These are phyloP conservation scores for Oreortyx pictus DNA, from an alignment of 2,797 vertebrate species.

Conservation along the genomic window DNA sequence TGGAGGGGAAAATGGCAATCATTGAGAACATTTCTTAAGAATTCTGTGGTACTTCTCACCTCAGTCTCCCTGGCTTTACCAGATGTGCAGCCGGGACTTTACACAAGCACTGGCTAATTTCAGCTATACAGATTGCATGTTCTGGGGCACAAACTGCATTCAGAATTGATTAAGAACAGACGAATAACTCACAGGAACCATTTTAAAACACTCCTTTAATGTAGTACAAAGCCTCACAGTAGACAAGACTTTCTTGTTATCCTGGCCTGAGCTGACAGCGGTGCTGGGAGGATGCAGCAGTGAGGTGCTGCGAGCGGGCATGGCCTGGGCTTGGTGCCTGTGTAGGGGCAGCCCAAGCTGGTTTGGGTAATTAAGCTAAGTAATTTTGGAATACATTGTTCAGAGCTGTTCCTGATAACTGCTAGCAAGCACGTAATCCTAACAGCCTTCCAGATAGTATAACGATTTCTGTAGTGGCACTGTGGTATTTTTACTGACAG, in stretches of 20 bases:
- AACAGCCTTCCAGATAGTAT: background rate
- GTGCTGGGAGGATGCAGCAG: background rate
- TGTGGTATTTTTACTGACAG: slow-evolving; percentile 11
- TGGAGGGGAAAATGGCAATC: background rate
- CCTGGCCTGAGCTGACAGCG: background rate
- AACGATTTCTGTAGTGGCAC: background rate
- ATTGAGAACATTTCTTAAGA: background rate
- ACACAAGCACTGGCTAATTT: background rate
- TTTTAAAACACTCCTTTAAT: background rate
- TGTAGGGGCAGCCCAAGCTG: background rate
- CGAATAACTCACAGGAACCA: background rate
- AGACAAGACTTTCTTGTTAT: background rate
- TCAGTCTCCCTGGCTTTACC: background rate
- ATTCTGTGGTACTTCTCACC: background rate
- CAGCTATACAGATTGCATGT: background rate
- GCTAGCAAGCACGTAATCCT: background rate
- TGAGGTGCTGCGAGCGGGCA: background rate
- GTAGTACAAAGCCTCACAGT: background rate
- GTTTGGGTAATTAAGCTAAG: background rate
- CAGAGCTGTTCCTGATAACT: background rate
- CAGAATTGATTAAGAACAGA: background rate
- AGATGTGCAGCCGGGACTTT: background rate
- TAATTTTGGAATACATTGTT: background rate
- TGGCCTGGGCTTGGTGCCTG: background rate
- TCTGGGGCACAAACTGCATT: background rate